A percentile compares a stretch with the other conserved stretches of the same genome.
Evolutionary conservation across 2,888 invertebrate genomes (phyloP).

Genomic region (Epicampocera succincta): DNA sequence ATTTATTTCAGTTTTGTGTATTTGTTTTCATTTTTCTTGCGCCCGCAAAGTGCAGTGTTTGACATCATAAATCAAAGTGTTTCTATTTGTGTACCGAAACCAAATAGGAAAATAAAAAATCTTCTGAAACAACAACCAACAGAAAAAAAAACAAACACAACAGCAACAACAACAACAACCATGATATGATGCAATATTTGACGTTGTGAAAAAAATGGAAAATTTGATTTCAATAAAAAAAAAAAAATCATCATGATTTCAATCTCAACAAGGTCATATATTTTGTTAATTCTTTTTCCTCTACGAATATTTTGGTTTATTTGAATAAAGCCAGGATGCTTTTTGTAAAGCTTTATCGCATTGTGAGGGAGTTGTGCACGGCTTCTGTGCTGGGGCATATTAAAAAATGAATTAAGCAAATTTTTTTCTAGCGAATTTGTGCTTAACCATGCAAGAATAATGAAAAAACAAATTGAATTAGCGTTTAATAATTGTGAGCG

Average conservation of each 20-base stretch:
- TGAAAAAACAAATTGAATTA: slow-evolving; percentile 69
- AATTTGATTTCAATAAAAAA: slow-evolving; percentile 54
- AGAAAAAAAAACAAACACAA: too few relatives aligned
- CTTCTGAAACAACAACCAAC: slow-evolving; percentile 37
- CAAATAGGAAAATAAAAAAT: slow-evolving; percentile 21
- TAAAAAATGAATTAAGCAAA: slow-evolving; percentile 32
- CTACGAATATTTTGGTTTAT: slow-evolving; percentile 20
- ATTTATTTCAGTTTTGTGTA: slow-evolving; percentile 22
- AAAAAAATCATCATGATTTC: slow-evolving; percentile 47
- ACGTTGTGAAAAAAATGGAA: slow-evolving; percentile 50
- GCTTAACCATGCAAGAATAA: slow-evolving; percentile 70
- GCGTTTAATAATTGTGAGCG: slow-evolving; percentile 66
- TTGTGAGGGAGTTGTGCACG: slow-evolving; percentile 38
- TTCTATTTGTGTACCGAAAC: slow-evolving; percentile 41
- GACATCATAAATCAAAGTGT: slow-evolving; percentile 67
- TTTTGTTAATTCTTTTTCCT: slow-evolving; percentile 35
- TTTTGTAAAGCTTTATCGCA: slow-evolving; percentile 10
- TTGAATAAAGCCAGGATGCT: slow-evolving; percentile 57
- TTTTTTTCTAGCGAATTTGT: slow-evolving; percentile 56
- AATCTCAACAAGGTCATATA: slow-evolving; percentile 66
- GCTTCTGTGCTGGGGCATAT: slow-evolving; percentile 43
- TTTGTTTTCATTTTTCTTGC: background rate
- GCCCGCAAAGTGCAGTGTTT: slow-evolving; percentile 46
- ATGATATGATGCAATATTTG: slow-evolving; percentile 69
- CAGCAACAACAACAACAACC: too few relatives aligned